phyloP scores from a whole-genome alignment of 2,888 invertebrate genomes.

The Cephus pygmeus region DNA sequence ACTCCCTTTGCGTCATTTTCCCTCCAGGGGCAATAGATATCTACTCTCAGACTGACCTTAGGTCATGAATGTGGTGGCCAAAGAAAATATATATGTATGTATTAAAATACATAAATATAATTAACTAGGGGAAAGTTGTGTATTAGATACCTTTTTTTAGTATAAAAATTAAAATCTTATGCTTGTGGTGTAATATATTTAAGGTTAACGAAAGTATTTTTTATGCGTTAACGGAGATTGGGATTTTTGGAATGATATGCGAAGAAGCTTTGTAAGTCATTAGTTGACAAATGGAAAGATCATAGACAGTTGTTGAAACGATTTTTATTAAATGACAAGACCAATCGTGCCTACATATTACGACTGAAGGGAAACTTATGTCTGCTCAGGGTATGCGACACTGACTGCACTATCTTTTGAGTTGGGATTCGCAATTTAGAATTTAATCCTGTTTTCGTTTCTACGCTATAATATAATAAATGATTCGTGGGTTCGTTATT shows the following conservation, averaged over 20 bases:
- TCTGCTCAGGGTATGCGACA: not conserved
- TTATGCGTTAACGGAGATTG: not conserved
- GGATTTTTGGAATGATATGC: not conserved
- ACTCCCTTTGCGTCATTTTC: not conserved
- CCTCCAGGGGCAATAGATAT: not conserved
- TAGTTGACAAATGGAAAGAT: not conserved
- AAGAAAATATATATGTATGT: too few relatives aligned
- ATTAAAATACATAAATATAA: not conserved
- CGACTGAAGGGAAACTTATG: not conserved
- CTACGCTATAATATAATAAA: too few relatives aligned
- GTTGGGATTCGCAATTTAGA: not conserved
- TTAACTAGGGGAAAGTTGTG: not conserved
- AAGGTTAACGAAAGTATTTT: not conserved
- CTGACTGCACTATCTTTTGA: not conserved
- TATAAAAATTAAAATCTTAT: too few relatives aligned
- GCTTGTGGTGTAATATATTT: too few relatives aligned
- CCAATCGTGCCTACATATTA: not conserved
- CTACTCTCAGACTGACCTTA: not conserved
- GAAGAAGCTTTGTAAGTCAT: not conserved
- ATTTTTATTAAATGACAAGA: not conserved
- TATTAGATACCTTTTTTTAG: not conserved
- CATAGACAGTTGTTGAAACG: not conserved
- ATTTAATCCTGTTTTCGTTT: not conserved
- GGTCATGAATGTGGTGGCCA: not conserved
- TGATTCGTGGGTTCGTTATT: too few relatives aligned